Conservation (phyloP, 2,113 vertebrate species). For the Corapipo altera region DNA sequence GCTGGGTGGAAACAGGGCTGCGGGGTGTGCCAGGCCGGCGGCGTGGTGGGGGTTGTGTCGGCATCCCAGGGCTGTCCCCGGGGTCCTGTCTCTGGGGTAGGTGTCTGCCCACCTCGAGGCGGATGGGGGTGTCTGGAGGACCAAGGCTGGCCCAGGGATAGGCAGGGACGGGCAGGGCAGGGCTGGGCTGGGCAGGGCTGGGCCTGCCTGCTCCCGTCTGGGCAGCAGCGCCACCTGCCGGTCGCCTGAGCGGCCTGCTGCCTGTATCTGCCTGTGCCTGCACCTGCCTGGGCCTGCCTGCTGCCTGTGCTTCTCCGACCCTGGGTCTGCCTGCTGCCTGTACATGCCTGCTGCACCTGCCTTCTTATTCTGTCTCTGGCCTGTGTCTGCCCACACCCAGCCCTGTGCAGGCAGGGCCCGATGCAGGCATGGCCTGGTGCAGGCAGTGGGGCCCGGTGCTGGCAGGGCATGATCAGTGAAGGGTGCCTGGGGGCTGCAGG, state of each 20-base stretch:
- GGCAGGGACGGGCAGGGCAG: not conserved
- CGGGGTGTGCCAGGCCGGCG: not conserved
- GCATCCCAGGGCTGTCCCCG: not conserved
- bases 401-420: not conserved
- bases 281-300: too few species aligned
- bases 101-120: not conserved
- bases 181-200: not conserved
- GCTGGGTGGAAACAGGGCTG: not conserved
- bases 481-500: not conserved
- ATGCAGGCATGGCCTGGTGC: not conserved
- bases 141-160: not conserved
- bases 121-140: not conserved
- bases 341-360: not conserved
- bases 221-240: slow-evolving; percentile 32
- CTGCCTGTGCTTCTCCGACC: not conserved
- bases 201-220: not conserved
- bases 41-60: rapidly evolving
- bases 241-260: not conserved
- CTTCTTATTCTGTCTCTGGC: not conserved
- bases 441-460: not conserved
- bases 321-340: not conserved
- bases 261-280: not conserved
- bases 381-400: not conserved
- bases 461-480: rapidly evolving
- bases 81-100: too few species aligned